Percentiles rank a stretch among this genome's conserved stretches.
Conservation (phyloP, 2,888 invertebrate species). For the Cetonia aurata region DNA sequence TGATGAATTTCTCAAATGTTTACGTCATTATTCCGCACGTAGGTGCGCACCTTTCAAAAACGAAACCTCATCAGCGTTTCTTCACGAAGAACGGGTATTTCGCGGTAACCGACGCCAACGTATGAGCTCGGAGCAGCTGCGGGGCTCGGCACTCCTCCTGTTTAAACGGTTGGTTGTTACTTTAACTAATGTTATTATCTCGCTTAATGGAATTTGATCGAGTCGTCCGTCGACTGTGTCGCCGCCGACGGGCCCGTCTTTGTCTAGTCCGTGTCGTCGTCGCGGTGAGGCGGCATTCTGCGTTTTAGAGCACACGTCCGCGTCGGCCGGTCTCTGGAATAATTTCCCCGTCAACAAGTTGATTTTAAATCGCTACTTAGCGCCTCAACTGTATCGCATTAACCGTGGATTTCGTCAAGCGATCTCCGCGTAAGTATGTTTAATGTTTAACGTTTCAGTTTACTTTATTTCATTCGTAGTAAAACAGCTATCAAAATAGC, state of each 20-base stretch:
- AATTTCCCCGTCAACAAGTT: conserved; percentile 30
- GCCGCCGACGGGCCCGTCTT: conserved; percentile 17
- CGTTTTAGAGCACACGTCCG: conserved; percentile 18
- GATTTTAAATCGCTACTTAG: conserved; percentile 35
- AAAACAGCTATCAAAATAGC: no score
- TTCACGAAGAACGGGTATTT: conserved; percentile 17
- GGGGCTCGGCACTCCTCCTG: conserved; percentile 33
- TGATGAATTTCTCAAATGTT: no score
- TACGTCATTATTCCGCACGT: no score
- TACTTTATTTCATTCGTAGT: not conserved
- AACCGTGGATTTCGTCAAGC: conserved; percentile 3
- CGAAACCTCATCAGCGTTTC: not conserved
- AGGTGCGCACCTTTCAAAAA: no score
- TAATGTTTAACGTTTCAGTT: not conserved
- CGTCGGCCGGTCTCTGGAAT: not conserved
- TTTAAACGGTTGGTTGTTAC: conserved; percentile 33
- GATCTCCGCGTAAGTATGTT: conserved; percentile 17
- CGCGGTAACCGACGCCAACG: conserved; percentile 15
- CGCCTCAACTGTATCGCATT: conserved; percentile 10
- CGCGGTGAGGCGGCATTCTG: not conserved
- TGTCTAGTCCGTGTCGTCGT: conserved; percentile 13
- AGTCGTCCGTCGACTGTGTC: conserved; percentile 8
- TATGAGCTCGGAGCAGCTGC: conserved; percentile 14
- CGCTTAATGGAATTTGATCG: conserved; percentile 41
- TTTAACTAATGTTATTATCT: conserved; percentile 43